Base-by-base conservation (phyloP, 2,113 vertebrate genomes). In the Oreochromis niloticus region DNA sequence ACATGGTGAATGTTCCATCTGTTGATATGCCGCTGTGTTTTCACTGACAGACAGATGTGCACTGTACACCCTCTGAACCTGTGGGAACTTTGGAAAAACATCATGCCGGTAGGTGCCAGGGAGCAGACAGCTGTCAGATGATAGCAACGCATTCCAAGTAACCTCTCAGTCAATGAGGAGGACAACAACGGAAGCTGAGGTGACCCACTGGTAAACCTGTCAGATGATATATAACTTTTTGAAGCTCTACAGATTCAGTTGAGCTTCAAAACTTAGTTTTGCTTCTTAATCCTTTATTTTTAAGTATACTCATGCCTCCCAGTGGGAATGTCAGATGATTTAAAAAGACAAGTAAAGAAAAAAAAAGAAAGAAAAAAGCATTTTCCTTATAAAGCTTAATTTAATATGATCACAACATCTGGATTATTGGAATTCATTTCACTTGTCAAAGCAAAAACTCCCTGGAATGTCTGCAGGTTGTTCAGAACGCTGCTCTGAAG, bases 11-110 rank as follows among this genome's bases (percentile, higher is more conserved):
- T 83, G 82, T 86, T 89, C 66, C 84, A 81, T 86, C 71, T 84
- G 82, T 86, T 82, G 79, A 63, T 56, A 46, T 87, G 88, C 59
- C 22, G 6, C 59, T 92, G 68, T 79, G 79, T 87, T 87, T 87
- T 91, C 80, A 80, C 80, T 90, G 90, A 95, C 56, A 80, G 94
- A 93, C 94, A 93, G 94, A 94, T 94, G 94, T 91, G 94, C 39
- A 63, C 59, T 80, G 56, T 39, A 71, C 83, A 89, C 87, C 57
- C 79, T 85, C 41, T 16, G 86, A 92, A 90, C 87, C 92, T 84
- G 19, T 63, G 75, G 84, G 78, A 56, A 56, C 92, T 89, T 88
- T 17, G 56, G 88, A 93, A 91, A 89, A 80, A 82, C 68, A 84
- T 59, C 82, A 41, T 80, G 85, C 63, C 10, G 71, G 87, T 43